Base-by-base conservation (phyloP, 2,888 invertebrate genomes). In the Drosophila pegasa region DNA sequence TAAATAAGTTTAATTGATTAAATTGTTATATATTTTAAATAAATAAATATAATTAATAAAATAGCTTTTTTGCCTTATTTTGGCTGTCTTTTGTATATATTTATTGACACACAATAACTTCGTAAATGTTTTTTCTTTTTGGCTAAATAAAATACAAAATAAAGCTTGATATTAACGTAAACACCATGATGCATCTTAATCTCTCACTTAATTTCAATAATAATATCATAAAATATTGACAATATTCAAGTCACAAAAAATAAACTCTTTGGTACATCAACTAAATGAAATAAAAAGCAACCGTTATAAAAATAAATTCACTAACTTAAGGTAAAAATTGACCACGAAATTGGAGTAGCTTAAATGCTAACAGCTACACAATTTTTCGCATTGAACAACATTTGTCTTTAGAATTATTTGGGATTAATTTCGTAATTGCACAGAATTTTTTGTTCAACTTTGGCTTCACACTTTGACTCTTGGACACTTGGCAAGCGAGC, bases 381-480 rank as follows among this genome's bases (percentile, higher is more conserved):
- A 37, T 54, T 67, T 25, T 61, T 66, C 48, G 62, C 48, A 68
- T 60, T 72, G 88, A 86, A 84, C 88, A 88, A 86, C 80, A 78
- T 71, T 69, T 71, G n/a, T n/a, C n/a, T 72, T 80, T 29, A 78
- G 62, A 82, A 71, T 74, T 76, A 52, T 48, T 75, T 71, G 74
- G 76, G 71, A 60, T 80, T 78, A 74, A 45, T 71, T 71, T 72
- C 67, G 69, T 84, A 84, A 84, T 84, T 84, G 88, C 87, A 84
- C 83, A 83, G 59, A 75, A 77, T 76, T 60, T 79, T 57, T 63
- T 74, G 60, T 75, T 84, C 71, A 77, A 88, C 88, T 88, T 84
- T 84, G 88, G 87, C 84, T 84, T 88, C 37, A 71, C 71, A 75
- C 12, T 45, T 73, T 86, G 73, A 79, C 74, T 80, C 18, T 64